Evolutionary conservation across 2,113 vertebrate genomes (phyloP), one percentile per base, ranked within the genome.

Genomic region (Takifugu bimaculatus): DNA sequence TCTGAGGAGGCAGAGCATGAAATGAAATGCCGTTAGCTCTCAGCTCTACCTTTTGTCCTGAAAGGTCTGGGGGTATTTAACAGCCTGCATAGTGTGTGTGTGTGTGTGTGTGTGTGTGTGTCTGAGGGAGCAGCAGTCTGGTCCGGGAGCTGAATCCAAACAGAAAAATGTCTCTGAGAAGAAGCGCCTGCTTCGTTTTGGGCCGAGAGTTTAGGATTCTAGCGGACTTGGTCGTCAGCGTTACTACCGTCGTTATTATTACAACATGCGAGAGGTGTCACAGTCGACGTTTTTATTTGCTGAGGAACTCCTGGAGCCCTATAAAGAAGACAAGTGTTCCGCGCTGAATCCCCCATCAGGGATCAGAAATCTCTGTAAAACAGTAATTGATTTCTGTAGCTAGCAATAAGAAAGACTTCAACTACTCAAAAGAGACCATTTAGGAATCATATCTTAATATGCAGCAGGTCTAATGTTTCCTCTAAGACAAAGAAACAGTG

Each of bases 1-100:
- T 85, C 87, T 90, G 87, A 88, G 85, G 82, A 88, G 82, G 85
- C 81, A 81, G 81, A 88, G 83, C 84, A 88, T 89, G 86, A 91
- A 89, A 91, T 91, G 80, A 88, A 87, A 89, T 78, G 85, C 83
- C 80, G 70, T 78, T 57, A 75, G 82, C 78, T 84, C 69, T 73
- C 78, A 68, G 75, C 72, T 68, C 78, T 81, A 75, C 78, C 84
- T 84, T 88, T 88, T 89, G 85, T 86, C 88, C 86, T 81, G 57
- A 75, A 81, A 85, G 45, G 84, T 82, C 73, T 65, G 73, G 76
- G 73, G 80, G 83, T 88, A 86, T 87, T 85, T 72, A 84, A 79
- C 51, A 50, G 62, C 74, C 80, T 84, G 81, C 70, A 81, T 78
- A 63, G 79, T 29, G 55, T 70, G 75, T 78, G 86, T 82, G 79